Percentiles rank a stretch among this genome's conserved stretches.
phyloP scores from a whole-genome alignment of 2,888 invertebrate species.

The Cheiracanthium punctorium region DNA sequence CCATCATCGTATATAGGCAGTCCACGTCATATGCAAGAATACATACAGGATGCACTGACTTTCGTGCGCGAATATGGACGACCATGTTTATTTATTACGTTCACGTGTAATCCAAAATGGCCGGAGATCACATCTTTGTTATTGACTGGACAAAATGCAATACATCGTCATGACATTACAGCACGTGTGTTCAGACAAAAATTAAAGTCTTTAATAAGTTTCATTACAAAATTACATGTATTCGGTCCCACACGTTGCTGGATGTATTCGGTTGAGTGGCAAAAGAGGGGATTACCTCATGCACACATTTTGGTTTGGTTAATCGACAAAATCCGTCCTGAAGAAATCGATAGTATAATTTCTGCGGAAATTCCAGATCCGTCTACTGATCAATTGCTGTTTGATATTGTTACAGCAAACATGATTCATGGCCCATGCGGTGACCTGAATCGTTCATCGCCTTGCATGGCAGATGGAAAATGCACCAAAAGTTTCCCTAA shows the following conservation, averaged over 20 bases:
- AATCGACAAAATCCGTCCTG: conserved; percentile 22
- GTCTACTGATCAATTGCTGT: neutral
- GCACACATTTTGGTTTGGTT: conserved; percentile 70
- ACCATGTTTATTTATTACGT: conserved; percentile 74
- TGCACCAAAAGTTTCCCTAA: conserved; percentile 1
- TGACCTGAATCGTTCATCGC: neutral
- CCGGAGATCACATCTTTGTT: conserved; percentile 72
- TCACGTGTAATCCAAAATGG: conserved; percentile 75
- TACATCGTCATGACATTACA: conserved; percentile 73
- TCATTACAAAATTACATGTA: conserved; percentile 49
- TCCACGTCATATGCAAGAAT: too few species aligned
- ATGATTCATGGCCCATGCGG: conserved; percentile 45
- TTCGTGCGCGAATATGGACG: conserved; percentile 72
- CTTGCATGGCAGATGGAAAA: conserved; percentile 13
- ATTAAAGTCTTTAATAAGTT: conserved; percentile 22
- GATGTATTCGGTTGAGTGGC: conserved; percentile 73
- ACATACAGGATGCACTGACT: too few species aligned
- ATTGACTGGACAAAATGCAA: conserved; percentile 66
- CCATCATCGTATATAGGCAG: too few species aligned
- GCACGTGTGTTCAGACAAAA: conserved; percentile 73
- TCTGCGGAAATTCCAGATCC: conserved; percentile 53
- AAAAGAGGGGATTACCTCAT: conserved; percentile 75
- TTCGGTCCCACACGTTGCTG: conserved; percentile 72
- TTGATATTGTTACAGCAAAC: conserved; percentile 15
- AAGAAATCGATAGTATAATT: conserved; percentile 29